phyloP scores from a whole-genome alignment of 1,140 invertebrate species.

The Frieseomelitta varia region DNA sequence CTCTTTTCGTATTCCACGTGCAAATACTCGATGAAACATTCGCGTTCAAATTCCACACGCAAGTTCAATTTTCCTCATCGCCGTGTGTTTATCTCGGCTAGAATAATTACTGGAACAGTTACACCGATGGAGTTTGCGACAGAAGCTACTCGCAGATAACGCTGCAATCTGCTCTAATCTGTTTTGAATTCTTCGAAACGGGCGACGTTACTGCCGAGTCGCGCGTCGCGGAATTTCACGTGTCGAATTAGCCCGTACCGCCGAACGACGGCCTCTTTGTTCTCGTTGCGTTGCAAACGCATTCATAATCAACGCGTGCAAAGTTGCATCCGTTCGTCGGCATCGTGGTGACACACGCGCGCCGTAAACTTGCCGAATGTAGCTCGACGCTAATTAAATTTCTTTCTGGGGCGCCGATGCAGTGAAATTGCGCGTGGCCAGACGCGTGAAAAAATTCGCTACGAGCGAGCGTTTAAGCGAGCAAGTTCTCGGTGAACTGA shows the following conservation, averaged over 20 bases:
- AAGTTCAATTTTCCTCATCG: too few relatives aligned
- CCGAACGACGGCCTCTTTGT: background rate
- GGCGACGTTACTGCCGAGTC: background rate
- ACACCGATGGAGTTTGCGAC: too few relatives aligned
- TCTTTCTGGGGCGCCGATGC: constrained; percentile 22
- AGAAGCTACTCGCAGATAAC: too few relatives aligned
- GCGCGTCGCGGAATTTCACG: background rate
- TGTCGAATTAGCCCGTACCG: constrained; percentile 3
- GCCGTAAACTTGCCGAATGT: constrained; percentile 29
- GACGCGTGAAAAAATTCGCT: constrained; percentile 8
- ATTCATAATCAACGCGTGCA: background rate
- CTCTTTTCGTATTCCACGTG: too few relatives aligned
- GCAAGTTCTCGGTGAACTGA: background rate
- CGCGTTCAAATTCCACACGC: too few relatives aligned
- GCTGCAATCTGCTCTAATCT: too few relatives aligned
- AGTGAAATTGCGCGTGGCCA: background rate
- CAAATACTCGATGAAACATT: too few relatives aligned
- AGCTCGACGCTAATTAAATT: constrained; percentile 54
- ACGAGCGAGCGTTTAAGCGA: background rate
- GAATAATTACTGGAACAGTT: too few relatives aligned
- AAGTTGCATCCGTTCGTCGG: constrained; percentile 25
- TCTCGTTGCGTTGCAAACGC: background rate
- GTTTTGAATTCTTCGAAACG: background rate
- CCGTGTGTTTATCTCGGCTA: too few relatives aligned
- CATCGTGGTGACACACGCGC: constrained; percentile 18